Base-by-base conservation (phyloP, 2,797 vertebrate genomes). In the Silurus aristotelis region DNA sequence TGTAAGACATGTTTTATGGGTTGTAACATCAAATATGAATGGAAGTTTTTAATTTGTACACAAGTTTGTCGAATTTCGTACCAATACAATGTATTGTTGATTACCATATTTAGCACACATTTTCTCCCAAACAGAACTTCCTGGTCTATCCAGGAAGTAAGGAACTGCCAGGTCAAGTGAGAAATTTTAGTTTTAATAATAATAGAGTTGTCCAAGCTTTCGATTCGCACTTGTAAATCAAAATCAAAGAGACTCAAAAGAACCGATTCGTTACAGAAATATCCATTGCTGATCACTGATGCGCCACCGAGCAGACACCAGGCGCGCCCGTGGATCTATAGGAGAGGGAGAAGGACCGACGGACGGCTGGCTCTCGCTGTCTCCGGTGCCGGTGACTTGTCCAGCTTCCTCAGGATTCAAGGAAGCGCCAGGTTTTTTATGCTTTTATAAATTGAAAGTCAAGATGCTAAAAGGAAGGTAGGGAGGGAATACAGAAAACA, bases 351-450 rank as follows among this genome's bases (percentile, higher is more conserved):
- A 17, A 70, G 31, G 8, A n/a, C 19, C 71, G 31, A 64, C 82
- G 25, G 38, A 10, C 75, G 56, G 8, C 56, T 87, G 25, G 48
- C 22, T 67, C 14, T 56, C 13, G 38, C 43, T 48, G n/a, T 25
- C 43, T 27, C 15, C 17, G 8, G 63, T 52, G 63, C 7, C 12
- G 52, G 10, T 38, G 56, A 9, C 17, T 72, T 67, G 89, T 82
- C 90, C 87, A 89, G 85, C 89, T 90, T 89, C 91, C 90, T 91
- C 87, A 90, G 87, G 93, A 93, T 91, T 89, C 86, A 80, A 82
- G 72, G 85, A 87, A 81, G 86, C 89, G 75, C 84, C 80, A 84
- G 89, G 89, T 86, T 87, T 83, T 80, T 71, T 66, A 5, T 25
- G 7, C 13, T 79, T 60, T 60, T 60, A 76, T 15, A 8, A 2